Conservation (phyloP, 2,113 vertebrate genomes). For the Ochotona curzoniae region DNA sequence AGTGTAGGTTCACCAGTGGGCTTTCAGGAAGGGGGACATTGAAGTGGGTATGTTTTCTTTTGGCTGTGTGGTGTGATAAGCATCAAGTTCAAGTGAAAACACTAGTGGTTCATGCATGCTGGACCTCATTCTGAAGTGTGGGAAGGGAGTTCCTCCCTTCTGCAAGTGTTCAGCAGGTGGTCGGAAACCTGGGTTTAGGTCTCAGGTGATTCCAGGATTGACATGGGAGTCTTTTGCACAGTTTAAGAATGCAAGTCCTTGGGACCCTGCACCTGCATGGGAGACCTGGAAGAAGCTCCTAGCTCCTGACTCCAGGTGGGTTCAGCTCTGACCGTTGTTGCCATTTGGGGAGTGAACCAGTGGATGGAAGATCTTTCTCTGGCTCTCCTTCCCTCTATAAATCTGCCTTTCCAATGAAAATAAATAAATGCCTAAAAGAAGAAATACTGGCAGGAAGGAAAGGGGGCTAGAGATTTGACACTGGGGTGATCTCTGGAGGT, state of each 20-base stretch:
- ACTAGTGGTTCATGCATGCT: background rate
- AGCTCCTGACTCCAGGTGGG: too few relatives aligned
- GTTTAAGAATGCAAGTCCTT: background rate
- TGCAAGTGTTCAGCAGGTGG: background rate
- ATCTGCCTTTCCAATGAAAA: too few relatives aligned
- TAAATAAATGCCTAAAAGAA: too few relatives aligned
- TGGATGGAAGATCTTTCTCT: too few relatives aligned
- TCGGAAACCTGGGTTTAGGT: background rate
- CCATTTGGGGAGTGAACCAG: too few relatives aligned
- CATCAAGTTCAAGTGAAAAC: background rate
- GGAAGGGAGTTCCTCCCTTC: background rate
- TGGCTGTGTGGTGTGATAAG: background rate
- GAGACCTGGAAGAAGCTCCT: too few relatives aligned
- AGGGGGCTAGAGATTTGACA: background rate
- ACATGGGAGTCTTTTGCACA: conserved; percentile 15
- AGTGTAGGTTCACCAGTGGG: background rate
- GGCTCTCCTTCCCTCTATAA: too few relatives aligned
- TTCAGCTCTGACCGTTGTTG: too few relatives aligned
- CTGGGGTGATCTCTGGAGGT: background rate
- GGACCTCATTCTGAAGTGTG: background rate
- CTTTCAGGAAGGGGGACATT: background rate
- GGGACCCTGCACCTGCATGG: too few relatives aligned
- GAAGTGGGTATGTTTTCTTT: background rate
- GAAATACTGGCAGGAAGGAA: background rate
- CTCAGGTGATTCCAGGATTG: background rate